Evolutionary conservation across 2,888 invertebrate genomes (phyloP).

Genomic region (Trachelus iudaicus): DNA sequence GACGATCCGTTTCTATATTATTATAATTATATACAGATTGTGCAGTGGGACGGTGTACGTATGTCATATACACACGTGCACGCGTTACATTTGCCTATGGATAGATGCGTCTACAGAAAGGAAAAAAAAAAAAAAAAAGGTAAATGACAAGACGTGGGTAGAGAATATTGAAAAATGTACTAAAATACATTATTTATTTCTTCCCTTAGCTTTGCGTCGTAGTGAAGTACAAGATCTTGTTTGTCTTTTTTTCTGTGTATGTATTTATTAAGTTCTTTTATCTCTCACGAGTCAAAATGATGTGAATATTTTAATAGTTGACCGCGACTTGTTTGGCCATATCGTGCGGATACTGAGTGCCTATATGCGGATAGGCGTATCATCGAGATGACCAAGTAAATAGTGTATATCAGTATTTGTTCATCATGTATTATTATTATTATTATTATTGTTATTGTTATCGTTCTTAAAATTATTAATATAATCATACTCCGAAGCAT

Average conservation of each 20-base stretch:
- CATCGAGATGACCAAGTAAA: not conserved
- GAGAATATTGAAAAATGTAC: too few species aligned
- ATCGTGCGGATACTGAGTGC: too few species aligned
- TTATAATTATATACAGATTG: too few species aligned
- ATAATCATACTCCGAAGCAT: slow-evolving; percentile 24
- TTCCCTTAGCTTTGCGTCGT: slow-evolving; percentile 1
- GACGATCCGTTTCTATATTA: slow-evolving; percentile 4
- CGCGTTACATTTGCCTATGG: too few species aligned
- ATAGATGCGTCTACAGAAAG: too few species aligned
- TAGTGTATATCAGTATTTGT: slow-evolving; percentile 23
- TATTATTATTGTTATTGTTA: slow-evolving; percentile 9
- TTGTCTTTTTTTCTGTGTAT: slow-evolving; percentile 10
- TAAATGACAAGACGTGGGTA: too few species aligned
- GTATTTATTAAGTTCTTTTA: not conserved
- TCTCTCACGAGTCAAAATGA: too few species aligned
- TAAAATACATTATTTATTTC: slow-evolving; percentile 19
- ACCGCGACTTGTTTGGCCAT: too few species aligned
- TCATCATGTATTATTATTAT: not conserved
- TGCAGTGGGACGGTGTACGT: too few species aligned
- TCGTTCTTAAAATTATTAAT: slow-evolving; percentile 18
- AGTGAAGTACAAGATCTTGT: slow-evolving; percentile 17
- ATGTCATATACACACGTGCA: too few species aligned
- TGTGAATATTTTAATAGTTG: too few species aligned
- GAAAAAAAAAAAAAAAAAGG: too few species aligned
- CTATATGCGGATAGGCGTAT: not conserved